Evolutionary conservation across 2,797 vertebrate genomes (phyloP).

Genomic region (Xiphorhynchus erythropygius): DNA sequence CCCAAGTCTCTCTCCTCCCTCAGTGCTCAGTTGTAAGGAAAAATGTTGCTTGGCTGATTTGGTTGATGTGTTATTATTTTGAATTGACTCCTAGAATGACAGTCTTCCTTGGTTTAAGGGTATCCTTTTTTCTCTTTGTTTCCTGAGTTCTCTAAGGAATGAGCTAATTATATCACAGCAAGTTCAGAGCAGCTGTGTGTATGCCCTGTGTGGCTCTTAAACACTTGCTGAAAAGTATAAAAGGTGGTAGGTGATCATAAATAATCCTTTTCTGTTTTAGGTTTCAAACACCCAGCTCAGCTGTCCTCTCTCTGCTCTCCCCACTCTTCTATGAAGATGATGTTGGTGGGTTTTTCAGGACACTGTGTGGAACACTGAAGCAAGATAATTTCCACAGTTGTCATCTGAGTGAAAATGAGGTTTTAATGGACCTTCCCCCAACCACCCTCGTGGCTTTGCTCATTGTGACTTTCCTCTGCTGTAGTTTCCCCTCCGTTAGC

Average conservation of each 20-base stretch:
- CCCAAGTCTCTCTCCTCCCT: background rate
- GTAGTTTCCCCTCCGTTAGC: slow-evolving; percentile 9
- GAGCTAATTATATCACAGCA: background rate
- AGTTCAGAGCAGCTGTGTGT: background rate
- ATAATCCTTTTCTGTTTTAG: background rate
- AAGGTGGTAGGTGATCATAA: background rate
- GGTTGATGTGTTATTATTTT: background rate
- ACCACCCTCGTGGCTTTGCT: background rate
- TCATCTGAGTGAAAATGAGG: background rate
- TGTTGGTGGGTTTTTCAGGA: background rate
- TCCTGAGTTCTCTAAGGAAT: background rate
- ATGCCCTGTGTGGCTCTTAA: background rate
- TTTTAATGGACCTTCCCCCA: background rate
- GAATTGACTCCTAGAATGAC: background rate
- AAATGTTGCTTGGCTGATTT: background rate
- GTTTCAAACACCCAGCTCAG: background rate
- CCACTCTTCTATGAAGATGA: background rate
- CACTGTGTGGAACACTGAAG: background rate
- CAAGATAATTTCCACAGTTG: background rate
- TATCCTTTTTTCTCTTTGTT: background rate
- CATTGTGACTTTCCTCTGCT: background rate
- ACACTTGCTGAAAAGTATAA: background rate
- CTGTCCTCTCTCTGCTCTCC: background rate
- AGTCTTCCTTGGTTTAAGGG: background rate
- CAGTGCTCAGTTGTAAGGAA: background rate